Base-by-base conservation (phyloP, 2,888 invertebrate genomes). In the Gymnoscelis rufifasciata region DNA sequence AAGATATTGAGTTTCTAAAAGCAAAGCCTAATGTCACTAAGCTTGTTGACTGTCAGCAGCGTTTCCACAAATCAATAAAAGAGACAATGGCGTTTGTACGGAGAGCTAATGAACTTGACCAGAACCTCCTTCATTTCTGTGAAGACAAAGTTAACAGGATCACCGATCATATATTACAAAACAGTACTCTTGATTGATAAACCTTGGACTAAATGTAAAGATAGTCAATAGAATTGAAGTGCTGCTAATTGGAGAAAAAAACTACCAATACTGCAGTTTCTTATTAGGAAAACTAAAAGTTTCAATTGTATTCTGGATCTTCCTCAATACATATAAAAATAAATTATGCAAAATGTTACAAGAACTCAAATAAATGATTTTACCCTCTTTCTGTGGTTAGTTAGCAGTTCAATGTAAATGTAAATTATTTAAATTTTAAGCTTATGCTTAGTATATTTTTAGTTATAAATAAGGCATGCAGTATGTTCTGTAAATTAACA, bases 1-100 rank as follows among this genome's bases (percentile, higher is more conserved):
- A 88, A 61, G 87, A 88, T 44, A 86, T 84, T 38, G 77, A 82
- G 55, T 88, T 80, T 55, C 53, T 88, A 1, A 83, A 83, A 60
- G 74, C 64, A 11, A 83, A 84, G 62, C 74, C 78, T 0, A 82
- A 81, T 47, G 65, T 83, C 52, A 62, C 74, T 2, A 78, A 80
- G 61, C 64, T 88, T 1, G 56, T 77, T 19, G 80, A 81, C n/a
- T 70, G 66, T 43, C 83, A 83, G 47, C 58, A 67, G 31, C 74
- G 77, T 36, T 60, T 88, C 1, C 83, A 82, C 50, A 71, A 77
- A 48, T 71, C 75, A 11, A 62, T 84, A 0, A 70, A 73, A 47
- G 59, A 72, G 40, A 74, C 77, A 0, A 57, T 64, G 40, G 73
- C 66, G n/a, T 46, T 84, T 4, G 74, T 69, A 43, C 64, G 58